Percentiles rank a stretch among this genome's conserved stretches.
Evolutionary conservation across 23 tunicate genomes (phyloP).

Genomic region (Botrylloides violaceus): DNA sequence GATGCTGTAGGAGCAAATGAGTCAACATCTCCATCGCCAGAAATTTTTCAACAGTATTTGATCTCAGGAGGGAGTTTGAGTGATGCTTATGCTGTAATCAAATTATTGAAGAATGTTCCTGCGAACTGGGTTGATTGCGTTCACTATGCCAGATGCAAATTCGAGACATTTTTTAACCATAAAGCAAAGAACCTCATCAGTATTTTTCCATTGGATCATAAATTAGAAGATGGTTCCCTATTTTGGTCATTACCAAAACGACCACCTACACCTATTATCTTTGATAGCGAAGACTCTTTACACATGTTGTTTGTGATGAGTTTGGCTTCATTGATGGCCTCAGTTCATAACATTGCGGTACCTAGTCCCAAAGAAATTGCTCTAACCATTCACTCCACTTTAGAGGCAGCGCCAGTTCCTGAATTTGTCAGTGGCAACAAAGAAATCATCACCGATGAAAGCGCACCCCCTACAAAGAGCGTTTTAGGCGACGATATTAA

Average conservation of each 20-base stretch:
- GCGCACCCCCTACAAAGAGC: not conserved
- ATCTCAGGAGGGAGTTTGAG: slow-evolving; percentile 2
- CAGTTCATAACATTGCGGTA: not conserved
- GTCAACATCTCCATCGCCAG: not conserved
- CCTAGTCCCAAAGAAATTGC: not conserved
- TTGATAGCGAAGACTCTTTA: not conserved
- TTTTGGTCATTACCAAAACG: slow-evolving; percentile 32
- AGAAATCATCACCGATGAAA: slow-evolving; percentile 4
- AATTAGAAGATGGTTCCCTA: slow-evolving; percentile 10
- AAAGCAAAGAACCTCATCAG: slow-evolving; percentile 8
- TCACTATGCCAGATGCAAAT: not conserved
- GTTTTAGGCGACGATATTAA: not conserved
- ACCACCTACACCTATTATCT: slow-evolving; percentile 15
- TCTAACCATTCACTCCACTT: not conserved
- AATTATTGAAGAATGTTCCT: not conserved
- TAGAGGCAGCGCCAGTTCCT: not conserved
- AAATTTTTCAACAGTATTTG: not conserved
- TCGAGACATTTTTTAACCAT: slow-evolving; percentile 14
- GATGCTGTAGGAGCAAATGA: not conserved
- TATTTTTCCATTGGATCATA: slow-evolving; percentile 16
- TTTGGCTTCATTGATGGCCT: slow-evolving; percentile 6
- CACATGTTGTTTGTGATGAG: slow-evolving; percentile 19
- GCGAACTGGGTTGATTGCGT: slow-evolving; percentile 5
- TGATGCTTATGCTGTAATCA: slow-evolving; percentile 1
- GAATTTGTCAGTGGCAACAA: slow-evolving; percentile 1